These are phyloP conservation scores for Drosophila phalerata DNA, from an alignment of 2,888 invertebrate species.

Conservation along the genomic window DNA sequence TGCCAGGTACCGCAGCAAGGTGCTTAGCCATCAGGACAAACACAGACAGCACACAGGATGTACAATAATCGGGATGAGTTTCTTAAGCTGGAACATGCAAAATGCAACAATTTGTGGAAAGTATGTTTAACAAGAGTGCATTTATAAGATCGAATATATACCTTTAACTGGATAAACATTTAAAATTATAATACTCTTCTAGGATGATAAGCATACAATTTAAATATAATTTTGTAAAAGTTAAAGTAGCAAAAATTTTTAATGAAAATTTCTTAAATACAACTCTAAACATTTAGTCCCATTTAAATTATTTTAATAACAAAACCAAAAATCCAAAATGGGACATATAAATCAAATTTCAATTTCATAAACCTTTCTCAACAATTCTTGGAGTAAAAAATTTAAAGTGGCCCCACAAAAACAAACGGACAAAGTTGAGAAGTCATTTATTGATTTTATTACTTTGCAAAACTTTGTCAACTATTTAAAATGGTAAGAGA, in stretches of 20 bases:
- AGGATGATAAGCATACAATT: too few relatives aligned
- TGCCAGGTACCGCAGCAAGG: constrained; percentile 61
- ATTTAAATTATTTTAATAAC: constrained; percentile 31
- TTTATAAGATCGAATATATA: not conserved
- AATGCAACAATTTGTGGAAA: constrained; percentile 15
- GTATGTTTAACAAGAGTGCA: not conserved
- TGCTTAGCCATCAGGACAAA: constrained; percentile 42
- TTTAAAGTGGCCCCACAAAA: constrained; percentile 38
- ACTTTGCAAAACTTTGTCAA: constrained; percentile 58
- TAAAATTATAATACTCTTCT: too few relatives aligned
- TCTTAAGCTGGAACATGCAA: constrained; percentile 11
- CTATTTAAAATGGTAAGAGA: constrained; percentile 33
- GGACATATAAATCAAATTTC: constrained; percentile 51
- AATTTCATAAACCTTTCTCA: constrained; percentile 38
- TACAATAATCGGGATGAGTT: constrained; percentile 14
- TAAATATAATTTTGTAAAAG: too few relatives aligned
- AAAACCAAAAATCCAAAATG: constrained; percentile 1
- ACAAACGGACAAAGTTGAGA: constrained; percentile 52
- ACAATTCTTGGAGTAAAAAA: constrained; percentile 17
- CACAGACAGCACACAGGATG: constrained; percentile 28
- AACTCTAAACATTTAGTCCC: not conserved
- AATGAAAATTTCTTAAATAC: not conserved
- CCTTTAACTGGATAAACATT: too few relatives aligned
- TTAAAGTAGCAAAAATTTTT: not conserved
- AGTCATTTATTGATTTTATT: constrained; percentile 79